These are phyloP conservation scores for Harlomillsia oculata DNA, from an alignment of 1,140 invertebrate genomes.

Conservation along the genomic window DNA sequence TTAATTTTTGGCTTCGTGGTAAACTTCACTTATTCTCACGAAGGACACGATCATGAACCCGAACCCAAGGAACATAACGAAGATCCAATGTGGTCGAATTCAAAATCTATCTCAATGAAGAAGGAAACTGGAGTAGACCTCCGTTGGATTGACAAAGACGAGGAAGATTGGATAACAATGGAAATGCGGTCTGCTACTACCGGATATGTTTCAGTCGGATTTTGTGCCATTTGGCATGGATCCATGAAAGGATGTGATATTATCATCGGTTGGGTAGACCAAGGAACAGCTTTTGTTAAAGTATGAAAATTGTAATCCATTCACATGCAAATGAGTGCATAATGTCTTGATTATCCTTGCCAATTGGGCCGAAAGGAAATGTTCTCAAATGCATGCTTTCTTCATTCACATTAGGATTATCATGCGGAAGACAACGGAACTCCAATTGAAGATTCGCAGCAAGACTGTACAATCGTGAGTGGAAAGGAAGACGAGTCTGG, in stretches of 20 bases:
- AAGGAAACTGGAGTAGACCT: conserved; percentile 24
- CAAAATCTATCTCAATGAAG: not conserved
- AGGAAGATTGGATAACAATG: conserved; percentile 38
- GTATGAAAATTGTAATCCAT: no score
- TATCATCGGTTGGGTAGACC: conserved; percentile 66
- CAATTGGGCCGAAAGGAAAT: no score
- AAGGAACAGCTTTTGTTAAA: conserved; percentile 48
- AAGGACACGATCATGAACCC: not conserved
- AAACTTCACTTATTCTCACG: not conserved
- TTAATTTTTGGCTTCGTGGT: no score
- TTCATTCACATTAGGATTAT: conserved; percentile 54
- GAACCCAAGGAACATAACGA: not conserved
- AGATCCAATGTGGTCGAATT: not conserved
- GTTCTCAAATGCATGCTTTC: conserved; percentile 8
- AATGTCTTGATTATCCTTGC: no score
- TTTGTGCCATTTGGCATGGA: conserved; percentile 51
- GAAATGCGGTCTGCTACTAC: conserved; percentile 53
- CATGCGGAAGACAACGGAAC: conserved; percentile 57
- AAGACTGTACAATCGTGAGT: conserved; percentile 60
- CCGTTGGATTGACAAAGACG: conserved; percentile 10
- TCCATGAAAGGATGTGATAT: conserved; percentile 70
- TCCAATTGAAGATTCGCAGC: conserved; percentile 59
- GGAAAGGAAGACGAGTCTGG: conserved; percentile 50
- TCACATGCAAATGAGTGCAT: no score
- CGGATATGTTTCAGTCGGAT: conserved; percentile 65